phyloP scores from a whole-genome alignment of 2,888 invertebrate species.

The Chrysolina americana region DNA sequence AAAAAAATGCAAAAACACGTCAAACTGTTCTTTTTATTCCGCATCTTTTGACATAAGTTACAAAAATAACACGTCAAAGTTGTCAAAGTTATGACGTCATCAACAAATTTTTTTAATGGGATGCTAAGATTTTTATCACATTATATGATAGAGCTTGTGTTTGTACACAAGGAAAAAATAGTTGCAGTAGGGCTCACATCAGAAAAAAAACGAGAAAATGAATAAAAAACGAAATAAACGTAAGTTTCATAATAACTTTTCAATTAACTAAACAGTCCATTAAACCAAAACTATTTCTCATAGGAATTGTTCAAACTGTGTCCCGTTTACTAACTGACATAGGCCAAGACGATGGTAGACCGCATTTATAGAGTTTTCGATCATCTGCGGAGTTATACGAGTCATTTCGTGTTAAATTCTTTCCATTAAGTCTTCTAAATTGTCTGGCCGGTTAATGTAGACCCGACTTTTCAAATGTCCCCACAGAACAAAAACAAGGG shows the following conservation, averaged over 20 bases:
- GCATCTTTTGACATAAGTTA: conserved; percentile 17
- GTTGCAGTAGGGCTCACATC: too few relatives aligned
- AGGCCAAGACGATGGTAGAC: conserved; percentile 12
- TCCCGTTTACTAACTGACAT: conserved; percentile 22
- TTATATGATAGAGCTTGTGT: too few relatives aligned
- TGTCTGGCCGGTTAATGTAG: conserved; percentile 2
- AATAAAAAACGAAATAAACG: not conserved
- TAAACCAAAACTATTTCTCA: not conserved
- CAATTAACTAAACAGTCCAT: too few relatives aligned
- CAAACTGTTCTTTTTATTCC: conserved; percentile 19
- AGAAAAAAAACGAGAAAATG: too few relatives aligned
- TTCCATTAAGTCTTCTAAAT: not conserved
- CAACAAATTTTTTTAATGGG: too few relatives aligned
- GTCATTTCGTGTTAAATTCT: conserved; percentile 2
- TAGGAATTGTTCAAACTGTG: conserved; percentile 20
- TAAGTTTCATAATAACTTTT: too few relatives aligned
- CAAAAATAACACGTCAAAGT: conserved; percentile 19
- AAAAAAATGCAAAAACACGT: conserved; percentile 1
- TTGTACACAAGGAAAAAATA: too few relatives aligned
- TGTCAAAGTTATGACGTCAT: not conserved
- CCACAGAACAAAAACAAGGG: conserved; percentile 14
- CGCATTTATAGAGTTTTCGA: conserved; percentile 1
- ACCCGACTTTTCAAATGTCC: conserved; percentile 13
- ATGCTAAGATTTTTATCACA: too few relatives aligned
- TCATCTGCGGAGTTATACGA: conserved; percentile 11